phyloP scores from a whole-genome alignment of 2,797 vertebrate genomes.

The Melanotaenia nigrans region DNA sequence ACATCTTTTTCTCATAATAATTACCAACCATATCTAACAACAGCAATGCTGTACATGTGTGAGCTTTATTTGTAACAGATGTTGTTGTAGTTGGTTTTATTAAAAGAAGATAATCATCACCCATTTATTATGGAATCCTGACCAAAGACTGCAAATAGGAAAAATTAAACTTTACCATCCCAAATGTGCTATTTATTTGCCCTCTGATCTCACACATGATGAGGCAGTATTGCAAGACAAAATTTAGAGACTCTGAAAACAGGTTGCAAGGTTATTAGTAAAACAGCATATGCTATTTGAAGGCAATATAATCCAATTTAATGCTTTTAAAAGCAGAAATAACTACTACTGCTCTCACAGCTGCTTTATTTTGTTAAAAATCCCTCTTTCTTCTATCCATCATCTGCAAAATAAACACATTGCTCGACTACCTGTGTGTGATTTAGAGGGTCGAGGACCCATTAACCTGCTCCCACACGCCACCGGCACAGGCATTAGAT shows the following conservation, averaged over 20 bases:
- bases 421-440: slow-evolving; percentile 66
- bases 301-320: slow-evolving; percentile 16
- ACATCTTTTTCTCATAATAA: no score
- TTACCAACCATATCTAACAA: no score
- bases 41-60: no score
- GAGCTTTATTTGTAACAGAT: not conserved
- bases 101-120: not conserved
- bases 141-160: not conserved
- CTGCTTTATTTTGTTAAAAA: slow-evolving; percentile 53
- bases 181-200: not conserved
- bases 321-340: slow-evolving; percentile 36
- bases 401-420: slow-evolving; percentile 76
- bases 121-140: not conserved
- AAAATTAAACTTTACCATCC: not conserved
- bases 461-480: slow-evolving; percentile 75
- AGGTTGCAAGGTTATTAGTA: not conserved
- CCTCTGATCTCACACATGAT: not conserved
- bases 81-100: not conserved
- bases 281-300: slow-evolving; percentile 1
- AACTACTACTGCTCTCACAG: slow-evolving; percentile 34
- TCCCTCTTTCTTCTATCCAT: slow-evolving; percentile 64
- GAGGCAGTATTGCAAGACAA: not conserved
- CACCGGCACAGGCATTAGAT: slow-evolving; percentile 52
- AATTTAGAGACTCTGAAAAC: not conserved
- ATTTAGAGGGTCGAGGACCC: slow-evolving; percentile 68